Conservation (phyloP, 2,797 vertebrate species). For the Trematomus bernacchii region DNA sequence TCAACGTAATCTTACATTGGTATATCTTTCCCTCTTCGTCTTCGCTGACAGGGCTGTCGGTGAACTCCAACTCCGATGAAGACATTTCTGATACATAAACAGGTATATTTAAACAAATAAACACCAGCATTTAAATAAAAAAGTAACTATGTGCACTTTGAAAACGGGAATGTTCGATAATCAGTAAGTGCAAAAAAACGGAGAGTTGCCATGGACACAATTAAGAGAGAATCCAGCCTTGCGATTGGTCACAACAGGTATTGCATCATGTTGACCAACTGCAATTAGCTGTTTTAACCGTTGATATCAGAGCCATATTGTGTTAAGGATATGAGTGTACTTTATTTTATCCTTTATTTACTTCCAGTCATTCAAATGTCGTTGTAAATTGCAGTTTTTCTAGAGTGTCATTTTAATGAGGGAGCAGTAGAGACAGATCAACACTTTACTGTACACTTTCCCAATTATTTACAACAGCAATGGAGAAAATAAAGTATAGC, state of each 20-base stretch:
- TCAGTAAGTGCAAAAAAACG: neutral
- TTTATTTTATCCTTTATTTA: neutral
- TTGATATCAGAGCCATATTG: neutral
- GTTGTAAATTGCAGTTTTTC: neutral
- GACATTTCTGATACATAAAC: conserved; percentile 17
- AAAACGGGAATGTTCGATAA: neutral
- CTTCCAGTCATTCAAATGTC: neutral
- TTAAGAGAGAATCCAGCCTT: neutral
- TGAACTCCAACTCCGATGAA: neutral
- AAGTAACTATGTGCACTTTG: neutral
- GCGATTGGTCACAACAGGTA: conserved; percentile 3
- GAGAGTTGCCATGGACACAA: conserved; percentile 3
- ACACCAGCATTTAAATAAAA: neutral
- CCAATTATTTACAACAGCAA: no score
- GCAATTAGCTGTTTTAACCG: neutral
- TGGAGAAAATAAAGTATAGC: no score
- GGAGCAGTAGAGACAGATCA: no score
- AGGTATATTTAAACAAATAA: neutral
- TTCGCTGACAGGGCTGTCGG: neutral
- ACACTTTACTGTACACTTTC: no score
- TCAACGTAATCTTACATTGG: conserved; percentile 21
- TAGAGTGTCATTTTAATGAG: no score
- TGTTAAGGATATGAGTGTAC: neutral
- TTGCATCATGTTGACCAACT: conserved; percentile 8
- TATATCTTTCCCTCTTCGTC: conserved; percentile 25